Percentiles rank a stretch among this genome's conserved stretches.
These are phyloP conservation scores for Neogobius melanostomus DNA, from an alignment of 2,113 vertebrate species.

Conservation along the genomic window DNA sequence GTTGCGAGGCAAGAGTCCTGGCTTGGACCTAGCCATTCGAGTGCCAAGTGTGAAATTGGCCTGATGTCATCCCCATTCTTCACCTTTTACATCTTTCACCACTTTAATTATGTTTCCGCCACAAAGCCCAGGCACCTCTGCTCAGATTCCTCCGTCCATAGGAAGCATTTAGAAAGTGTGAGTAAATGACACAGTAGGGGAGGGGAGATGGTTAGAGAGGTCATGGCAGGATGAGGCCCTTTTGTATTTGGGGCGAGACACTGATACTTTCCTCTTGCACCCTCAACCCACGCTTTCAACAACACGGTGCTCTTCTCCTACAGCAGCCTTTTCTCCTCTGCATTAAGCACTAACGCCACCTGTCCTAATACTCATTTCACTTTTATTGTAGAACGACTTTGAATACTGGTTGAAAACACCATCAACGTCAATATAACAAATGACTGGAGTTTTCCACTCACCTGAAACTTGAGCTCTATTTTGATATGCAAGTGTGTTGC, in stretches of 20 bases:
- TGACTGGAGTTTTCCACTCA: conserved; percentile 6
- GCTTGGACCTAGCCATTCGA: conserved; percentile 92
- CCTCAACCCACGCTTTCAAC: conserved; percentile 37
- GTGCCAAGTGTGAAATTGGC: conserved; percentile 99
- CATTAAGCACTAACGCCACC: background rate
- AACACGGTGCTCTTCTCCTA: conserved; percentile 24
- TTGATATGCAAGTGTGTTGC: conserved; percentile 22
- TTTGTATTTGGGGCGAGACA: conserved; percentile 65
- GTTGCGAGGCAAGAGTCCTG: conserved; percentile 89
- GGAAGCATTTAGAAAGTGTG: conserved; percentile 90
- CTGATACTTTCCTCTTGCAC: conserved; percentile 62
- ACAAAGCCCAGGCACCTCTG: conserved; percentile 84
- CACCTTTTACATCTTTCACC: conserved; percentile 96
- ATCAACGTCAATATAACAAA: background rate
- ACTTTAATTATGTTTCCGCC: conserved; percentile 98
- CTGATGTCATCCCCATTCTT: conserved; percentile 99
- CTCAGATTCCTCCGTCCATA: conserved; percentile 93
- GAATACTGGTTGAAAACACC: background rate
- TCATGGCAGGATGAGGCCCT: conserved; percentile 68
- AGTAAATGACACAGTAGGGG: conserved; percentile 87
- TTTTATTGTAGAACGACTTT: background rate
- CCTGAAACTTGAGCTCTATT: conserved; percentile 24
- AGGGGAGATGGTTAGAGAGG: conserved; percentile 70
- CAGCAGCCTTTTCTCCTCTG: conserved; percentile 5
- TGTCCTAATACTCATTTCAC: conserved; percentile 1